Conservation (phyloP, 2,113 vertebrate species). For the Trematocara unimaculatum region DNA sequence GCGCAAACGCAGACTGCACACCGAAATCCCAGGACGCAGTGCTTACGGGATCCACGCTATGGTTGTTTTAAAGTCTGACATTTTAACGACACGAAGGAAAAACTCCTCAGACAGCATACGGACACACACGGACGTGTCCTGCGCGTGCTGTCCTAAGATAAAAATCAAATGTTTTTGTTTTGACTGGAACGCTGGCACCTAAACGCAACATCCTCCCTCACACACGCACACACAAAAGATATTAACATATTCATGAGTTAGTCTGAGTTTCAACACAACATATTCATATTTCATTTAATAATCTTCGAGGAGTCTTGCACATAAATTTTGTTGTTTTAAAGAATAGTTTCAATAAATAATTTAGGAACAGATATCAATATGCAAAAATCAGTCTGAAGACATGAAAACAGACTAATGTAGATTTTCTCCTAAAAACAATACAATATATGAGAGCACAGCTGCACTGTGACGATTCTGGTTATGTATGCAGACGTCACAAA, state of each 20-base stretch:
- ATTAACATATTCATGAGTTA: not conserved
- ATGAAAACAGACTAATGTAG: not conserved
- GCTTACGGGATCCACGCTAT: not conserved
- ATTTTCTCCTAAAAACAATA: not conserved
- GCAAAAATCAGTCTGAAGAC: not conserved
- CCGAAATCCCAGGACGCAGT: not conserved
- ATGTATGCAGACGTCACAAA: not conserved
- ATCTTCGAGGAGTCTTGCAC: not conserved
- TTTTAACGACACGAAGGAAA: not conserved
- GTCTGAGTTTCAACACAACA: not conserved
- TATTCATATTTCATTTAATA: not conserved
- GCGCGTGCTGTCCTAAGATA: not conserved
- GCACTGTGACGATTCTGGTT: not conserved
- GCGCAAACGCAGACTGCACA: not conserved
- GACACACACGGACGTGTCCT: not conserved
- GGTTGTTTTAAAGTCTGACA: not conserved
- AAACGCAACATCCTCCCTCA: not conserved
- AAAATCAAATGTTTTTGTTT: not conserved
- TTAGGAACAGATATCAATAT: not conserved
- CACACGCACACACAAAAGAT: not conserved
- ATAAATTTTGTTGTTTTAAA: not conserved
- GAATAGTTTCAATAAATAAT: not conserved
- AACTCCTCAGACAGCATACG: not conserved
- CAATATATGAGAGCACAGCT: not conserved
- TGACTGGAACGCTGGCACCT: not conserved